phyloP scores from a whole-genome alignment of 2,113 vertebrate genomes.

The Glaucidium brasilianum region DNA sequence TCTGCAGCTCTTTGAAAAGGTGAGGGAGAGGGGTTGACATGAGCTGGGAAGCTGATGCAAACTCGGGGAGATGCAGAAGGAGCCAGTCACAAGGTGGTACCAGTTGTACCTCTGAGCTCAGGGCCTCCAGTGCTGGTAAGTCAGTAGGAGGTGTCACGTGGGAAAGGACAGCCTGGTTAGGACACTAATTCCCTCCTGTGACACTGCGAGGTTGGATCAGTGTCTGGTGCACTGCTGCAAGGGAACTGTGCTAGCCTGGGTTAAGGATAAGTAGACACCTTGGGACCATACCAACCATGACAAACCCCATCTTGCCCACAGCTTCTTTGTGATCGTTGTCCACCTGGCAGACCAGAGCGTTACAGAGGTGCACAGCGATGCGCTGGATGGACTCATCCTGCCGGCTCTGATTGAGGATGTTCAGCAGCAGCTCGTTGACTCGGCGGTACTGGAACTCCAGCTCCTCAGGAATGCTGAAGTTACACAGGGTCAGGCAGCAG shows the following conservation, averaged over 20 bases:
- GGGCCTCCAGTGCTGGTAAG: neutral
- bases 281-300: slow-evolving; percentile 81
- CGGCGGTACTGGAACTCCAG: slow-evolving; percentile 96
- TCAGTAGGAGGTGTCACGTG: neutral
- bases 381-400: slow-evolving; percentile 99
- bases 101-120: neutral
- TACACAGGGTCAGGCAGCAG: slow-evolving; percentile 95
- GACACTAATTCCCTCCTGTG: neutral
- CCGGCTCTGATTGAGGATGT: slow-evolving; percentile 89
- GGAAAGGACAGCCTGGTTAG: neutral
- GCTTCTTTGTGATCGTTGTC: slow-evolving; percentile 98
- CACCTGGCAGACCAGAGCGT: slow-evolving; percentile 96
- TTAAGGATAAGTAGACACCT: neutral
- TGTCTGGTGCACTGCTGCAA: neutral
- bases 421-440: slow-evolving; percentile 92
- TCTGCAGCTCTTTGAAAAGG: neutral
- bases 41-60: neutral
- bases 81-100: neutral
- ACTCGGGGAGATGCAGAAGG: neutral
- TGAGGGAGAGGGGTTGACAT: neutral
- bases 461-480: slow-evolving; percentile 98
- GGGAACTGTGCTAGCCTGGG: neutral
- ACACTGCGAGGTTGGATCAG: accelerated
- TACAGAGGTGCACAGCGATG: slow-evolving; percentile 96
- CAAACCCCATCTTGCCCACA: slow-evolving; percentile 98